Conservation (phyloP, 2,888 invertebrate genomes). For the Sinodicranocentrus sp. region DNA sequence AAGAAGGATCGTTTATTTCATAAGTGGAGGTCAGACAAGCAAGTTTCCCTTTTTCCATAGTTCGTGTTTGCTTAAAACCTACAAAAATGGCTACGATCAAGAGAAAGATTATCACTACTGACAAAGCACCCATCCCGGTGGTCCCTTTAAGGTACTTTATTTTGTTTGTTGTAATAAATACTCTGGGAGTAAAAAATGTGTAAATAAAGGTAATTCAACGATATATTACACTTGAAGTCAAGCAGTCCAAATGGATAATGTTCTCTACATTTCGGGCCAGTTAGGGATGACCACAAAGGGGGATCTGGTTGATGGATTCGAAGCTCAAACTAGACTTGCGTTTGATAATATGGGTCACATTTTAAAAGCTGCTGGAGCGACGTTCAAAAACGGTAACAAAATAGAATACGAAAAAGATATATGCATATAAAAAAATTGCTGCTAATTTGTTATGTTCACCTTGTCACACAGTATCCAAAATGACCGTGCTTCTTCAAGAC, state of each 20-base stretch:
- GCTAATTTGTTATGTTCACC: slow-evolving; percentile 39
- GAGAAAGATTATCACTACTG: slow-evolving; percentile 59
- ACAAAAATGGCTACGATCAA: slow-evolving; percentile 50
- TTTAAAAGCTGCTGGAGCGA: slow-evolving; percentile 86
- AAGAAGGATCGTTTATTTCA: not conserved
- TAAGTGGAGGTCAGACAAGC: too few relatives aligned
- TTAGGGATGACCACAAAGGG: slow-evolving; percentile 88
- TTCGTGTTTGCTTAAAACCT: too few relatives aligned
- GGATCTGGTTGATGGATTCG: slow-evolving; percentile 87
- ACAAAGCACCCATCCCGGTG: slow-evolving; percentile 53
- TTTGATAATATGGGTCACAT: slow-evolving; percentile 88
- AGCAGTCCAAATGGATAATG: slow-evolving; percentile 90
- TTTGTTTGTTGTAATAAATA: too few relatives aligned
- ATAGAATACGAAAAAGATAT: too few relatives aligned
- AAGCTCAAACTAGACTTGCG: slow-evolving; percentile 86
- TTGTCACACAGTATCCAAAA: slow-evolving; percentile 89
- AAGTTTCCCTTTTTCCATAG: too few relatives aligned
- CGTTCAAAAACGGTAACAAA: slow-evolving; percentile 83
- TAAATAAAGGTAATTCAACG: too few relatives aligned
- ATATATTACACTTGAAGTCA: slow-evolving; percentile 84
- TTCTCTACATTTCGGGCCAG: slow-evolving; percentile 92
- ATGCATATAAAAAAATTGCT: slow-evolving; percentile 6
- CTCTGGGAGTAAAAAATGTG: too few relatives aligned
- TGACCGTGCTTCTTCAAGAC: slow-evolving; percentile 89
- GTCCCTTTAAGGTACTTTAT: slow-evolving; percentile 61